phyloP scores from a whole-genome alignment of 2,113 vertebrate species.

The Hucho hucho region DNA sequence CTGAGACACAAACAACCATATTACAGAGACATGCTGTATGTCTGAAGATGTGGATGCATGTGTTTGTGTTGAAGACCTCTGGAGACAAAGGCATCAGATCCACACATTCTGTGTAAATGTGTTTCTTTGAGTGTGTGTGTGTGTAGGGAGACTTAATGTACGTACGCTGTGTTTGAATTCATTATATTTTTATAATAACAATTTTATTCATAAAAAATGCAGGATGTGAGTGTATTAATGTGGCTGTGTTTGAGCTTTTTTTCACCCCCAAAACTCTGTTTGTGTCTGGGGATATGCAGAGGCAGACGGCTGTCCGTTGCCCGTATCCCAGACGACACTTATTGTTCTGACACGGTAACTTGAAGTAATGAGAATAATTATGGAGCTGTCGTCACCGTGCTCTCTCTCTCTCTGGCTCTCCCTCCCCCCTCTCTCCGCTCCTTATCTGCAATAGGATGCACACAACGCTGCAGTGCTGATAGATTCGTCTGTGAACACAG shows the following conservation, averaged over 20 bases:
- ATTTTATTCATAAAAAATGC: too few relatives aligned
- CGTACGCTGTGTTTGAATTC: too few relatives aligned
- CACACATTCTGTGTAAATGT: too few relatives aligned
- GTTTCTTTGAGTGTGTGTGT: conserved; percentile 4
- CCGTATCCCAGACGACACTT: conserved; percentile 34
- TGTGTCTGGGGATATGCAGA: too few relatives aligned
- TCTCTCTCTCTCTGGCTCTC: not conserved
- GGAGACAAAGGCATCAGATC: not conserved
- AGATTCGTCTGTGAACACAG: conserved; percentile 32
- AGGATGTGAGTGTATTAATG: too few relatives aligned
- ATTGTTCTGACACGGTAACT: conserved; percentile 46
- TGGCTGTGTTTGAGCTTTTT: too few relatives aligned
- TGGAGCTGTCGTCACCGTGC: conserved; percentile 14
- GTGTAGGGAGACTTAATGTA: not conserved
- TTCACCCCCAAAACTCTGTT: too few relatives aligned
- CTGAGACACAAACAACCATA: conserved; percentile 5
- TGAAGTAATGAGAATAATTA: conserved; percentile 59
- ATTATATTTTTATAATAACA: not conserved
- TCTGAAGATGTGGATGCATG: conserved; percentile 3
- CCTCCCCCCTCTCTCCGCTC: not conserved
- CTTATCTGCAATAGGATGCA: conserved; percentile 23
- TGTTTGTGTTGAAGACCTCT: not conserved
- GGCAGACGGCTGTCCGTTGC: too few relatives aligned
- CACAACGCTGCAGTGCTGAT: conserved; percentile 29
- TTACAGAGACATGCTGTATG: conserved; percentile 5